Base-by-base conservation (phyloP, 2,797 vertebrate species). In the Melanotaenia parkinsoni region DNA sequence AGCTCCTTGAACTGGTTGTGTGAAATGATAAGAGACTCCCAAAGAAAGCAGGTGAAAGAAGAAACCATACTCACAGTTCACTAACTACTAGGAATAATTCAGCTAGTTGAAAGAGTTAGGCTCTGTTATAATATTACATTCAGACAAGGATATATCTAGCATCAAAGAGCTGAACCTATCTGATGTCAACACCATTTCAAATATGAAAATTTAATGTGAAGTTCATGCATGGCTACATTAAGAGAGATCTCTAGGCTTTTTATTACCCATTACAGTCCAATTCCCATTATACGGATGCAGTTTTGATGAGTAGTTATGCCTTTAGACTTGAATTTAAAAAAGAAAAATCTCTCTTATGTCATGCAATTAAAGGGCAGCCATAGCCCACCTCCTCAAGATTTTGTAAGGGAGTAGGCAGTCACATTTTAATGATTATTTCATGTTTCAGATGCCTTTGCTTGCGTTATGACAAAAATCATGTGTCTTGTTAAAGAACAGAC, bases 201-300 rank as follows among this genome's bases (percentile, higher is more conserved):
- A 68, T 81, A 63, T 67, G 67, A 83, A 80, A 78, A 76, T 80
- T 20, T 58, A 77, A 74, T 65, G 51, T 28, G 64, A 32, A 18
- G 43, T 72, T 81, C 67, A 80, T 65, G 58, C 73, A 63, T n/a
- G 33, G 47, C 16, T 59, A 75, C 63, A 67, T 74, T 81, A 63
- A 63, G 60, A 61, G 22, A 61, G 35, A 67, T 81, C 63, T 70
- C 28, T 65, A 54, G 69, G 75, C 53, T 63, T 84, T 89, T 85
- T 82, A 70, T 76, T 79, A 77, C 79, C 70, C 67, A 74, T 84
- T 81, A 80, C 63, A 71, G 64, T 83, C 71, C 79, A 81, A 88
- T 82, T 74, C 70, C 63, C 54, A 69, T 73, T 67, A 66, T 58
- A 64, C 33, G 67, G 64, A 82, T 62, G 53, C 14, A 56, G 59